A percentile compares a stretch with the other conserved stretches of the same genome.
Evolutionary conservation across 2,888 invertebrate genomes (phyloP).

Genomic region (Heteromyza rotundicornis): DNA sequence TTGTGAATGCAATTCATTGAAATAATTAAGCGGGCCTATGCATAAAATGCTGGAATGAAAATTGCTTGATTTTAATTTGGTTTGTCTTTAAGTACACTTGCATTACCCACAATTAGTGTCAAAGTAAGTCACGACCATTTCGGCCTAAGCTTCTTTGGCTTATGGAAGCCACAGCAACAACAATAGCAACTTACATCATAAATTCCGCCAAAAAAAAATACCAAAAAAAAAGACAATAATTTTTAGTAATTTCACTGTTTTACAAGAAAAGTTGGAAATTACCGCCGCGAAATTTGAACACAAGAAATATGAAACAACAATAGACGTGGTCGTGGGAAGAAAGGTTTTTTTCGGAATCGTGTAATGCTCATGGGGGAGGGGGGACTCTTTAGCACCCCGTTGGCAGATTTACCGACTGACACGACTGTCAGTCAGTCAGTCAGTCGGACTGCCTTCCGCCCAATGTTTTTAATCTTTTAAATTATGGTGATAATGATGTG

Average conservation of each 20-base stretch:
- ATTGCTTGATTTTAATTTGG: neutral
- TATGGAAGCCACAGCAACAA: constrained; percentile 16
- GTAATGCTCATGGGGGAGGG: too few species aligned
- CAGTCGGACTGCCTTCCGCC: too few species aligned
- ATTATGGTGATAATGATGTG: too few species aligned
- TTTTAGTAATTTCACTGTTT: neutral
- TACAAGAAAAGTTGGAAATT: too few species aligned
- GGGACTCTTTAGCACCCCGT: too few species aligned
- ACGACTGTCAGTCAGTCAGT: too few species aligned
- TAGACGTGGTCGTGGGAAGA: constrained; percentile 44
- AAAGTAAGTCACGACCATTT: constrained; percentile 50
- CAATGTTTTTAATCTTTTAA: too few species aligned
- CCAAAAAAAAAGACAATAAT: neutral
- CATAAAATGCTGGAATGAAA: too few species aligned
- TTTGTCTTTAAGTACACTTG: neutral
- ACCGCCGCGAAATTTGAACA: too few species aligned
- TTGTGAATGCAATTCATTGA: neutral
- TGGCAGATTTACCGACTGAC: too few species aligned
- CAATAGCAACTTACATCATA: constrained; percentile 7
- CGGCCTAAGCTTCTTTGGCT: neutral
- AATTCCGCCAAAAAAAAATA: neutral
- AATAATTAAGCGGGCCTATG: neutral
- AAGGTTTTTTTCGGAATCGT: too few species aligned
- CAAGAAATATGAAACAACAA: constrained; percentile 33
- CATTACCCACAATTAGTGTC: constrained; percentile 15